A percentile compares a stretch with the other conserved stretches of the same genome.
phyloP scores from a whole-genome alignment of 1,140 invertebrate genomes.

The Nymphalis io region DNA sequence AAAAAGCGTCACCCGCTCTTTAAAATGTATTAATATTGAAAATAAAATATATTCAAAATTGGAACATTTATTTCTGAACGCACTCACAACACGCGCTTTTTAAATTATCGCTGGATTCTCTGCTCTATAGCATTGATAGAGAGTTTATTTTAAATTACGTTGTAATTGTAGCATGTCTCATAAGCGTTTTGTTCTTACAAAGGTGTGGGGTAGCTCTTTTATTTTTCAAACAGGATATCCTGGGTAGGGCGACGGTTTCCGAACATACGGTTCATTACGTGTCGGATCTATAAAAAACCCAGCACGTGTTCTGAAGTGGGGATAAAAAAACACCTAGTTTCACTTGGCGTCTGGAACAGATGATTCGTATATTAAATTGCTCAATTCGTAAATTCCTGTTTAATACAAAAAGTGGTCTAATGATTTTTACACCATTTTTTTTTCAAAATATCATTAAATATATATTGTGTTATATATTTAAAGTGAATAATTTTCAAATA shows the following conservation, averaged over 20 bases:
- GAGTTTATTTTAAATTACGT: conserved; percentile 21
- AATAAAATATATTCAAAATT: conserved; percentile 25
- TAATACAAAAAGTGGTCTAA: too few species aligned
- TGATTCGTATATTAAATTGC: background rate
- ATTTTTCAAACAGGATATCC: conserved; percentile 80
- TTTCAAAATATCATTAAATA: too few species aligned
- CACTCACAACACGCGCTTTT: conserved; percentile 12
- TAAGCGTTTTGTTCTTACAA: conserved; percentile 48
- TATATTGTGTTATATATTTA: too few species aligned
- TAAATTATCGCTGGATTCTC: background rate
- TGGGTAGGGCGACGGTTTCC: conserved; percentile 66
- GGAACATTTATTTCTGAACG: conserved; percentile 31
- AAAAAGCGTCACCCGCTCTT: background rate
- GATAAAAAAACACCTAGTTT: conserved; percentile 34
- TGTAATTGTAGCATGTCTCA: background rate
- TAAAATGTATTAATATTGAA: conserved; percentile 3
- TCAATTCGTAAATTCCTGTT: background rate
- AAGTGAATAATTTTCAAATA: too few species aligned
- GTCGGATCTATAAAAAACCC: conserved; percentile 42
- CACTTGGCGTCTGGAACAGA: conserved; percentile 16
- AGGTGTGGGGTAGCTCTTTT: conserved; percentile 76
- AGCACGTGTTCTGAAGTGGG: conserved; percentile 40
- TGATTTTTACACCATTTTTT: too few species aligned
- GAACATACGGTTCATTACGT: conserved; percentile 70
- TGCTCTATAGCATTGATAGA: background rate